Evolutionary conservation across 2,888 invertebrate genomes (phyloP).

Genomic region (Drosophila colorata): DNA sequence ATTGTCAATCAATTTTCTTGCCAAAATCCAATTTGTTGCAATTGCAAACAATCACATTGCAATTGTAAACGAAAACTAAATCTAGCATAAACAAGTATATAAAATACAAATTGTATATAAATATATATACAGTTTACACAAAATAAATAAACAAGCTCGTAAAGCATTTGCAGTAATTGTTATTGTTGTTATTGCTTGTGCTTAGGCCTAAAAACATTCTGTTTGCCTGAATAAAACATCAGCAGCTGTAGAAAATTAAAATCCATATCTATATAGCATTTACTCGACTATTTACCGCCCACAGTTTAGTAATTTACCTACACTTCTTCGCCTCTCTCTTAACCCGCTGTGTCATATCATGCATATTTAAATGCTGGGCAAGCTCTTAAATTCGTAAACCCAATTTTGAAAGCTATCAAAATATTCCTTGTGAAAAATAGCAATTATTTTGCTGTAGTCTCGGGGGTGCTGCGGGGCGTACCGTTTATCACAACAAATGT

Average conservation of each 20-base stretch:
- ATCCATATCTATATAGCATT: conserved; percentile 22
- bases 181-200: conserved; percentile 11
- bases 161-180: conserved; percentile 28
- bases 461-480: neutral
- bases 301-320: neutral
- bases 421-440: conserved; percentile 68
- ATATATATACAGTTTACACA: conserved; percentile 36
- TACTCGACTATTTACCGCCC: conserved; percentile 12
- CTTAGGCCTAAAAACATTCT: conserved; percentile 20
- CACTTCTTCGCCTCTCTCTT: neutral
- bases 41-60: conserved; percentile 20
- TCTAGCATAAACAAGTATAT: conserved; percentile 10
- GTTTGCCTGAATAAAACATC: conserved; percentile 29
- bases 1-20: conserved; percentile 19
- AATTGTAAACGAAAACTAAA: conserved; percentile 26
- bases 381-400: conserved; percentile 35
- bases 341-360: conserved; percentile 1
- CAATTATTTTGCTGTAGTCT: conserved; percentile 65
- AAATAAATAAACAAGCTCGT: conserved; percentile 61
- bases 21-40: conserved; percentile 18
- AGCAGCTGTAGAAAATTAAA: conserved; percentile 19
- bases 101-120: neutral
- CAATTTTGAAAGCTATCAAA: conserved; percentile 70
- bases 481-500: conserved; percentile 38
- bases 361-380: conserved; percentile 34